Percentiles rank a stretch among this genome's conserved stretches.
Conservation (phyloP, 2,888 invertebrate genomes). For the Nomada goodeniana region DNA sequence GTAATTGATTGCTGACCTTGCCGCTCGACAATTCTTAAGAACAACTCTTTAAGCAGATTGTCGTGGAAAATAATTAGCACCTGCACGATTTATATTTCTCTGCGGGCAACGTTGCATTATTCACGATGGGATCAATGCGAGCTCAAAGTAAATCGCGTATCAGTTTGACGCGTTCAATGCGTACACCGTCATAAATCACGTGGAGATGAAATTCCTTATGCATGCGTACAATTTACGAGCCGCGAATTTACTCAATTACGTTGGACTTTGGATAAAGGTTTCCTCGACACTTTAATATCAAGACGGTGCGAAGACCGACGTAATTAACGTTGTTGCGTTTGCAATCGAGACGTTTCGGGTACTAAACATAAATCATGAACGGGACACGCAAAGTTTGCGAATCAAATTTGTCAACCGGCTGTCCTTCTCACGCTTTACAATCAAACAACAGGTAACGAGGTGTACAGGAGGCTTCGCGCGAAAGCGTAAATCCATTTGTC, state of each 20-base stretch:
- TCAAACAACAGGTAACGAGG: too few species aligned
- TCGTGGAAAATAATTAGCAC: conserved; percentile 23
- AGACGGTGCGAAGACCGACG: background rate
- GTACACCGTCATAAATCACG: conserved; percentile 8
- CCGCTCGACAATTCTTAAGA: conserved; percentile 19
- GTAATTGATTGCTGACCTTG: conserved; percentile 33
- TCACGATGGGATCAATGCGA: conserved; percentile 5
- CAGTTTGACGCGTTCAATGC: conserved; percentile 11
- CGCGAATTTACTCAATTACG: background rate
- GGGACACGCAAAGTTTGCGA: too few species aligned
- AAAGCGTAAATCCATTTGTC: too few species aligned
- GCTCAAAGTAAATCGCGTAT: background rate
- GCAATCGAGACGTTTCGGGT: too few species aligned
- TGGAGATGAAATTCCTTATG: conserved; percentile 18
- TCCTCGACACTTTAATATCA: too few species aligned
- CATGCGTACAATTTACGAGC: conserved; percentile 11
- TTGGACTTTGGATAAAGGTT: background rate
- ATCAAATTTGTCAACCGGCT: too few species aligned
- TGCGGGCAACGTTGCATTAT: conserved; percentile 6
- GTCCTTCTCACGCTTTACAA: too few species aligned
- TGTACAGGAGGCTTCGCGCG: too few species aligned
- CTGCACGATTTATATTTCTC: background rate
- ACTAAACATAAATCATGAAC: too few species aligned
- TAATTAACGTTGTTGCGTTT: too few species aligned
- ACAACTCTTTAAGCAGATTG: background rate